Conservation (phyloP, 2,888 invertebrate genomes). For the Heterodera filipjevi region DNA sequence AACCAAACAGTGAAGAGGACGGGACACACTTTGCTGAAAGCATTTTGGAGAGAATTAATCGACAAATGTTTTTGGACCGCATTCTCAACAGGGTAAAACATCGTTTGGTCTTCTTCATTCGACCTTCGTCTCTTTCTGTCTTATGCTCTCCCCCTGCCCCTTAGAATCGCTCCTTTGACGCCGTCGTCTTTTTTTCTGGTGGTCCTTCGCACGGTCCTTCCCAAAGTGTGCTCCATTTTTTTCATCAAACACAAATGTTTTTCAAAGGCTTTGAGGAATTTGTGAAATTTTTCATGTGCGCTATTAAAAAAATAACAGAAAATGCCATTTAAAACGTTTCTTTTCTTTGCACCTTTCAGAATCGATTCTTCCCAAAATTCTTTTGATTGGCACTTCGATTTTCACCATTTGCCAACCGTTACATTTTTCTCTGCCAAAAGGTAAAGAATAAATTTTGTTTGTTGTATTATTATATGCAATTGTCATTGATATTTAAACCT, state of each 20-base stretch:
- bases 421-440: slow-evolving; percentile 14
- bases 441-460: not conserved
- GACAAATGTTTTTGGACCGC: not conserved
- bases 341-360: not conserved
- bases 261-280: slow-evolving; percentile 6
- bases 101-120: too few species aligned
- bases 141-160: not conserved
- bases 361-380: slow-evolving; percentile 19
- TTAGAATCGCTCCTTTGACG: slow-evolving; percentile 15
- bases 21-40: not conserved
- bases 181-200: slow-evolving; percentile 22
- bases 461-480: too few species aligned
- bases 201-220: slow-evolving; percentile 18
- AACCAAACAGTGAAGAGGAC: not conserved
- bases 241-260: slow-evolving; percentile 12
- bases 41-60: slow-evolving; percentile 1
- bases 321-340: not conserved
- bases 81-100: not conserved
- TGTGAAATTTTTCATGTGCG: slow-evolving; percentile 21
- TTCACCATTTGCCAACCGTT: slow-evolving; percentile 20
- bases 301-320: too few species aligned
- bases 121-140: not conserved
- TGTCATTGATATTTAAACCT: not conserved
- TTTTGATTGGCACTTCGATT: not conserved
- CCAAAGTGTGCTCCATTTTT: slow-evolving; percentile 18